Percentiles rank a stretch among this genome's conserved stretches.
Evolutionary conservation across 2,888 invertebrate genomes (phyloP).

Genomic region (Leuctra nigra): DNA sequence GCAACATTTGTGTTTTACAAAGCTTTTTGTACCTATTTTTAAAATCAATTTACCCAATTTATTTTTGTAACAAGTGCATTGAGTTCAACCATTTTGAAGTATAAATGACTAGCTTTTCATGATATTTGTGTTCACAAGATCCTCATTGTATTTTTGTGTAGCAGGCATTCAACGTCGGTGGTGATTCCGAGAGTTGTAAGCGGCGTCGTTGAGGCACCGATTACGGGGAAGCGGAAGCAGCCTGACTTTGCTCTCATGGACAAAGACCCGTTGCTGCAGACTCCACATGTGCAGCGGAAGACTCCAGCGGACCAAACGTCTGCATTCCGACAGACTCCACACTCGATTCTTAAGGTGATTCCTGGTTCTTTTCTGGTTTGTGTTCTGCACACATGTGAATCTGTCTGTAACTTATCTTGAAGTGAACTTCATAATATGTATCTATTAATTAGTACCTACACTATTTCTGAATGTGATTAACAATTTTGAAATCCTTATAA

Average conservation of each 20-base stretch:
- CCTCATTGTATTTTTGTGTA: neutral
- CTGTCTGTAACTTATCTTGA: too few relatives aligned
- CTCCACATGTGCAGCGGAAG: neutral
- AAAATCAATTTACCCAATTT: too few relatives aligned
- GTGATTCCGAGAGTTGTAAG: neutral
- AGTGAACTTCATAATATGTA: too few relatives aligned
- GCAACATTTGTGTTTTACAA: too few relatives aligned
- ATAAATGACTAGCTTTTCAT: too few relatives aligned
- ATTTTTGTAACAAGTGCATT: too few relatives aligned
- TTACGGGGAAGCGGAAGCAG: neutral
- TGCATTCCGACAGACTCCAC: neutral
- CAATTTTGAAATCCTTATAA: too few relatives aligned
- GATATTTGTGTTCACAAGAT: neutral
- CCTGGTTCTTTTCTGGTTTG: neutral
- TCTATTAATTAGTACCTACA: too few relatives aligned
- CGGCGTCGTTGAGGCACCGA: neutral
- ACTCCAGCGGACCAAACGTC: neutral
- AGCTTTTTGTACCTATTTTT: too few relatives aligned
- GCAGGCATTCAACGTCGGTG: neutral
- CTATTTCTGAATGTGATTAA: too few relatives aligned
- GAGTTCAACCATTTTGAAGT: too few relatives aligned
- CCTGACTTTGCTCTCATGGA: neutral
- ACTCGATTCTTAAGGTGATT: neutral
- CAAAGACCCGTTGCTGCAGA: neutral
- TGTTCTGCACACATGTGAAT: too few relatives aligned